Evolutionary conservation across 2,888 invertebrate species (phyloP), one percentile per base, ranked within the genome.

Genomic region (Creontiades dilutus): DNA sequence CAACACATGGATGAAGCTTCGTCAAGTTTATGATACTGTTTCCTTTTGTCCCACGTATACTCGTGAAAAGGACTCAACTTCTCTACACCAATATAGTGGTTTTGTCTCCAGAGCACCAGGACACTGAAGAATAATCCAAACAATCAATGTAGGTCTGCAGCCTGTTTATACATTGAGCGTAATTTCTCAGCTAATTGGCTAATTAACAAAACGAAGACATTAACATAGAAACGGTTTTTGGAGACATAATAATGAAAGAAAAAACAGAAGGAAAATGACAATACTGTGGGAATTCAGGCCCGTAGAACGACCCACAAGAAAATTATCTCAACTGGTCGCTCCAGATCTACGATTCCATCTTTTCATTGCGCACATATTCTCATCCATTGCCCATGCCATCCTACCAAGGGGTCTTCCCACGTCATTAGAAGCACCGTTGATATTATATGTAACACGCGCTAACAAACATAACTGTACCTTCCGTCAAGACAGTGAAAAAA

Each of bases 371-470:
- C 86, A 86, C 86, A 86, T 75, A 86, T 86, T 86, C 86, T 86
- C 86, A 86, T 23, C 47, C 52, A 19, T 37, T 16, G 68, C 75
- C 85, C 85, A 27, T 82, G 52, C 48, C 82, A 82, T 82, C 52
- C 82, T 13, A 19, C 82, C n/a, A 12, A 28, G 84, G 16, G 27
- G 28, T 48, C 61, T 86, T 89, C 89, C 81, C 89, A 89, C 89
- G 89, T 89, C 84, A 89, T 89, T 89, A 89, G 84, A 86, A 80
- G 82, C 89, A 89, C 89, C 89, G 89, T 81, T 89, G 81, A 89
- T 89, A 85, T 89, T 89, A 89, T 76, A 89, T 88, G 88, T 88
- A 85, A 89, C 89, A 68, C 82, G 86, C 86, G 89, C 89, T 89
- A 89, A 89, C 82, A 89, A 89, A 84, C 89, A 82, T 89, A 89